Evolutionary conservation across 2,888 invertebrate genomes (phyloP), one percentile per base, ranked within the genome.

Genomic region (Melieria picta): DNA sequence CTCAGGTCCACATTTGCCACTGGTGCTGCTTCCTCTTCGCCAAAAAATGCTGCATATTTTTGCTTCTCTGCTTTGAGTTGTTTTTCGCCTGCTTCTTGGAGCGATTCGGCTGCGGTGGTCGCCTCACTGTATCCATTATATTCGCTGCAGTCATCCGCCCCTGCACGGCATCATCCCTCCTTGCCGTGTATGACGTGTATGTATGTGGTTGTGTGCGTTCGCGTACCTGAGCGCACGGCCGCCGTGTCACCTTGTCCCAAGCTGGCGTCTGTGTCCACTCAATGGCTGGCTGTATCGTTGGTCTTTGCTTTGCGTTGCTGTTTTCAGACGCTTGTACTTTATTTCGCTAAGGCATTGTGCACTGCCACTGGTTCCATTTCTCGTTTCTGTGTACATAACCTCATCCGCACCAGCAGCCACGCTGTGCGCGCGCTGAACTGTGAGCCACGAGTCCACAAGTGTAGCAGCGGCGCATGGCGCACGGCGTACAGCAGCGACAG

Each of bases 341-440:
- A 30, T 30, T 30, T 30, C 2, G 30, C 30, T 30, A 30, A 30
- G 30, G 30, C 30, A 30, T 30, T 30, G 30, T 30, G 30, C 30
- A 30, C 30, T 2, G 30, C 30, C 30, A 30, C 30, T 30, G 30
- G 30, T 30, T 2, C 30, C 11, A 13, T 48, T 48, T 47, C n/a
- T 64, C 7, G 16, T 50, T 16, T 45, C 7, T 65, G 65, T 65
- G 55, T 57, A 57, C 56, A 65, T 65, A 65, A 65, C 57, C 57
- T 65, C 57, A 65, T 65, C 43, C 65, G 63, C 7, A 6, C 7
- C 48, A 63, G 47, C 57, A 43, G 47, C 57, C 65, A 65, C 65
- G 57, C 57, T 65, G 56, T 56, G 65, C 30, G 30, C 13, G 65
- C 43, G 13, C 46, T 57, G 13, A 65, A 65, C 56, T 46, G 16